A percentile compares a stretch with the other conserved stretches of the same genome.
Conservation (phyloP, 2,888 invertebrate genomes). For the Aradus depressus region DNA sequence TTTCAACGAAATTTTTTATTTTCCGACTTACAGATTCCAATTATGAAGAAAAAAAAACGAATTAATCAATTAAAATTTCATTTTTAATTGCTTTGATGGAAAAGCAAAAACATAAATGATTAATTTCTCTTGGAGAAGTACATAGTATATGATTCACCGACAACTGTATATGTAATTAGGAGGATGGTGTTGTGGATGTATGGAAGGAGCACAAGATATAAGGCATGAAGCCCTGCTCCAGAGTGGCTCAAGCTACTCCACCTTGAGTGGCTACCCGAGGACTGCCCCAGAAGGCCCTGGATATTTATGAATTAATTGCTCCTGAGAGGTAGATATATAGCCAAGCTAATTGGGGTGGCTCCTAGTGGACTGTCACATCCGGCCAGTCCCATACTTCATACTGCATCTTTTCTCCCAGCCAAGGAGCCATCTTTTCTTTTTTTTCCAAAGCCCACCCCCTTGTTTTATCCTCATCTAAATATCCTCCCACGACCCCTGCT, state of each 20-base stretch:
- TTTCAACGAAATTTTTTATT: too few species aligned
- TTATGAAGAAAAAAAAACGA: too few species aligned
- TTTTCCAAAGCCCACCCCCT: background rate
- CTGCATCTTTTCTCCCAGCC: constrained; percentile 4
- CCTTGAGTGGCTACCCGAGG: constrained; percentile 1
- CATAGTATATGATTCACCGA: background rate
- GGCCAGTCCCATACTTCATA: constrained; percentile 15
- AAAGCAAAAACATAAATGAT: too few species aligned
- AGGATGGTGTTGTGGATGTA: background rate
- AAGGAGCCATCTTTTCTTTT: constrained; percentile 10
- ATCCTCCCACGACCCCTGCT: too few species aligned
- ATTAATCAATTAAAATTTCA: too few species aligned
- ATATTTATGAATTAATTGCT: constrained; percentile 17
- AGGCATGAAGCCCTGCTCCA: background rate
- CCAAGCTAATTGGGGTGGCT: background rate
- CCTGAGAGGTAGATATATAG: constrained; percentile 6
- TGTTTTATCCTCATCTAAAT: constrained; percentile 18
- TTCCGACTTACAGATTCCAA: too few species aligned
- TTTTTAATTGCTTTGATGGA: too few species aligned
- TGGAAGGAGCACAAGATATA: background rate
- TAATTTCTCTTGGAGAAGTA: too few species aligned
- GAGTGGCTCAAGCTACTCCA: background rate
- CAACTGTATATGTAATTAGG: background rate
- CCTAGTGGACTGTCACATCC: background rate
- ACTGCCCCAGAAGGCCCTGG: constrained; percentile 7